Evolutionary conservation across 2,888 invertebrate species (phyloP), one percentile per base, ranked within the genome.

Genomic region (Odontocolon sp.): DNA sequence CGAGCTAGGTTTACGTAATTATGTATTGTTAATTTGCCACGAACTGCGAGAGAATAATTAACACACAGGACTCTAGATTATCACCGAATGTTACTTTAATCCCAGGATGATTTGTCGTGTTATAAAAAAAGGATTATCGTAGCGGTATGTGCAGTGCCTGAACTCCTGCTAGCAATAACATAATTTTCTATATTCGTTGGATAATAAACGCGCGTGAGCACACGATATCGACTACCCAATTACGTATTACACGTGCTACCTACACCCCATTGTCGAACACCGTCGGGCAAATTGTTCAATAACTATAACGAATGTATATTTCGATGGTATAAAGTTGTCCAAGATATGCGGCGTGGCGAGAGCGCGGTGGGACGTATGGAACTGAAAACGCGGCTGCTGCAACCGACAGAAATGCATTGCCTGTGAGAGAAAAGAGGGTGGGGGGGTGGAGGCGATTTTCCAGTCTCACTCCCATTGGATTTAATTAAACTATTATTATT

Each of bases 401-500:
- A 83, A 67, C 28, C 67, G 86, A 87, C 86, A 87, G 85, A 80
- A 86, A 86, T 81, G 85, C 86, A 86, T 85, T 82, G 78, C 80
- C 71, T 71, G 73, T 67, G 59, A 42, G 54, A 66, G 45, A 36
- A 23, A 23, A 11, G 71, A 11, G 38, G 23, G 42, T 6, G 69
- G 18, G 26, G 21, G 9, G 38, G 28, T 36, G 21, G 23, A 1
- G 50, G 31, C 2, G 40, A 4, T 23, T 31, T 72, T 52, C 66
- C 28, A 61, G 45, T 42, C 56, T 47, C 78, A 63, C 77, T 77
- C 76, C 77, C 74, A 56, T 69, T 45, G 77, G 77, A 82, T 87
- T 87, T 87, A 87, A 87, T 87, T 87, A 87, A 87, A 86, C 86
- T 85, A 87, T 87, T 87, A 85, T 84, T 83, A 85, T 85, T 85